A percentile compares a stretch with the other conserved stretches of the same genome.
phyloP scores from a whole-genome alignment of 2,888 invertebrate species.

The Gortyna flavago region DNA sequence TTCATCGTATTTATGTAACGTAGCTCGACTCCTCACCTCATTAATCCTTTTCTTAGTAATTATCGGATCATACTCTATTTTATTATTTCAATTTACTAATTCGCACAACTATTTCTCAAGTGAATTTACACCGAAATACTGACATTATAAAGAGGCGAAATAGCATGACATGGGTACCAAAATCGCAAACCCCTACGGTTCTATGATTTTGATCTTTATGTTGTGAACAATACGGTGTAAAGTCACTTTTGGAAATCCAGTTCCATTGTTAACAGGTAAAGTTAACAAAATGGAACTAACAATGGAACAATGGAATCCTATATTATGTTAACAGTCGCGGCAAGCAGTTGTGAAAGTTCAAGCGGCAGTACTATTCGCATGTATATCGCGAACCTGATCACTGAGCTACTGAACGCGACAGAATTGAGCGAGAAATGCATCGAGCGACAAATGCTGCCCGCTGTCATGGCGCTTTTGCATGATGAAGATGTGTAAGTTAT shows the following conservation, averaged over 20 bases:
- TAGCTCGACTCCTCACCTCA: too few relatives aligned
- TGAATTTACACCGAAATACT: too few relatives aligned
- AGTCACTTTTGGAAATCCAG: background rate
- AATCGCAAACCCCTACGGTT: background rate
- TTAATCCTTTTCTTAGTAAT: too few relatives aligned
- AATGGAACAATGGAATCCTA: too few relatives aligned
- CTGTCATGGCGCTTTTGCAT: constrained; percentile 79
- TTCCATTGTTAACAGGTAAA: background rate
- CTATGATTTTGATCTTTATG: background rate
- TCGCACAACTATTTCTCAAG: too few relatives aligned
- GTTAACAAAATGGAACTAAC: too few relatives aligned
- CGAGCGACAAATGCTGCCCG: constrained; percentile 80
- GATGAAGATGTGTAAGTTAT: constrained; percentile 82
- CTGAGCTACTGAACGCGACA: constrained; percentile 76
- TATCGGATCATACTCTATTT: too few relatives aligned
- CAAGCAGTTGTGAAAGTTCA: constrained; percentile 80
- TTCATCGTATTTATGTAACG: too few relatives aligned
- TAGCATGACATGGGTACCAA: background rate
- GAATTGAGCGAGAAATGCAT: constrained; percentile 78
- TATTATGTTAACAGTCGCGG: constrained; percentile 75
- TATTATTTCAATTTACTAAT: too few relatives aligned
- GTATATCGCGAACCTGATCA: constrained; percentile 77
- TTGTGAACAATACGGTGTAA: background rate
- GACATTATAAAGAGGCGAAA: background rate
- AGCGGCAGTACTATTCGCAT: constrained; percentile 79